Evolutionary conservation across 2,113 vertebrate genomes (phyloP).

Genomic region (Protobothrops flavoviridis): DNA sequence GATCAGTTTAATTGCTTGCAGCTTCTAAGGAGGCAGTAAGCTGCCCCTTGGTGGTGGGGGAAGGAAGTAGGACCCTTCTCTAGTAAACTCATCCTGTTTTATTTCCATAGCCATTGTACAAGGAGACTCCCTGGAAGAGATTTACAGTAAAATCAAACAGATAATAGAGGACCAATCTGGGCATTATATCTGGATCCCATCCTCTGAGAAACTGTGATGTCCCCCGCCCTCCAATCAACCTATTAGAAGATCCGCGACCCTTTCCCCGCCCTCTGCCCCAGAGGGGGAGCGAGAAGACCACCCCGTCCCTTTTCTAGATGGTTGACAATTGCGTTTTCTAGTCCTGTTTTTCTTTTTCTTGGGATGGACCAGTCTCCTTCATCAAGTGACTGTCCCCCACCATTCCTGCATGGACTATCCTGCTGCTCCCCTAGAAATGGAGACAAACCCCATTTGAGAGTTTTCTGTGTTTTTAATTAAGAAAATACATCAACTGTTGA

Average conservation of each 20-base stretch:
- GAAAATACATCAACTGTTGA: slow-evolving; percentile 64
- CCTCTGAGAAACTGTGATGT: slow-evolving; percentile 98
- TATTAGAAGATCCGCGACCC: slow-evolving; percentile 76
- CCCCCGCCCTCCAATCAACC: slow-evolving; percentile 65
- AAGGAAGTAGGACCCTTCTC: background rate
- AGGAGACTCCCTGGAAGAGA: slow-evolving; percentile 98
- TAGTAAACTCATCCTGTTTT: slow-evolving; percentile 8
- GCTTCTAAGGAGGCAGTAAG: background rate
- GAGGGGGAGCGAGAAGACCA: slow-evolving; percentile 68
- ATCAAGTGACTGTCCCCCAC: slow-evolving; percentile 88
- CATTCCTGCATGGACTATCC: slow-evolving; percentile 96
- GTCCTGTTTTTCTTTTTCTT: slow-evolving; percentile 90
- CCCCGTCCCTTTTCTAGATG: slow-evolving; percentile 92
- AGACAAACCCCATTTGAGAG: slow-evolving; percentile 82
- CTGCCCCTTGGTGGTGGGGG: background rate
- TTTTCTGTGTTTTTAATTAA: slow-evolving; percentile 64
- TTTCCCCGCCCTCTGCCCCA: slow-evolving; percentile 72
- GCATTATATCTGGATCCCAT: slow-evolving; percentile 99
- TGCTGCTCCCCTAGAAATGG: slow-evolving; percentile 71
- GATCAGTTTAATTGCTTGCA: background rate
- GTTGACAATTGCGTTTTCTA: slow-evolving; percentile 97
- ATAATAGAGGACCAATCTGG: slow-evolving; percentile 99
- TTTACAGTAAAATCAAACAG: slow-evolving; percentile 99
- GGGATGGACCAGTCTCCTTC: slow-evolving; percentile 89
- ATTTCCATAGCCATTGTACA: slow-evolving; percentile 90